These are phyloP conservation scores for Phasianus colchicus DNA, from an alignment of 2,113 vertebrate species.

Conservation along the genomic window DNA sequence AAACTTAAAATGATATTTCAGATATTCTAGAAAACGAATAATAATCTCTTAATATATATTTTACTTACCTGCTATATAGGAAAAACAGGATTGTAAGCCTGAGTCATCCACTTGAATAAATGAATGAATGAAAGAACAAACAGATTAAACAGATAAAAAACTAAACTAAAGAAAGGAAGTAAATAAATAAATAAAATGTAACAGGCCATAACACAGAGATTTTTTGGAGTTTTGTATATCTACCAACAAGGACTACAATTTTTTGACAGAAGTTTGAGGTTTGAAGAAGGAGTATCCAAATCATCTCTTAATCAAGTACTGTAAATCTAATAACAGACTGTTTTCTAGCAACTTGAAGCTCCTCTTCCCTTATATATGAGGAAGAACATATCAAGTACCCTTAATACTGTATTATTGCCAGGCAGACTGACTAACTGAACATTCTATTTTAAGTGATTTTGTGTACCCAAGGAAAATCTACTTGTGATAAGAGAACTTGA, in stretches of 20 bases:
- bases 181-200: not conserved
- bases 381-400: not conserved
- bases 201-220: rapidly evolving
- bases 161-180: too few relatives aligned
- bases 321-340: not conserved
- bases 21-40: not conserved
- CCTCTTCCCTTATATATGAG: not conserved
- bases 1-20: not conserved
- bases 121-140: not conserved
- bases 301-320: not conserved
- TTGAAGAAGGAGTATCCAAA: not conserved
- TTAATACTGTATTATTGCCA: not conserved
- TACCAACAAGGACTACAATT: not conserved
- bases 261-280: not conserved
- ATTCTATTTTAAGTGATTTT: not conserved
- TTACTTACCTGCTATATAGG: not conserved
- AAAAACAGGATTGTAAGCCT: not conserved
- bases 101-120: not conserved
- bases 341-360: not conserved
- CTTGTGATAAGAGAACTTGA: not conserved
- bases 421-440: not conserved
- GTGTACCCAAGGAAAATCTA: not conserved
- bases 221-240: not conserved
- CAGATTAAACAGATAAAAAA: not conserved
- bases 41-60: not conserved